Evolutionary conservation across 1,140 invertebrate genomes (phyloP), one percentile per base, ranked within the genome.

Genomic region (Camponotus floridanus): DNA sequence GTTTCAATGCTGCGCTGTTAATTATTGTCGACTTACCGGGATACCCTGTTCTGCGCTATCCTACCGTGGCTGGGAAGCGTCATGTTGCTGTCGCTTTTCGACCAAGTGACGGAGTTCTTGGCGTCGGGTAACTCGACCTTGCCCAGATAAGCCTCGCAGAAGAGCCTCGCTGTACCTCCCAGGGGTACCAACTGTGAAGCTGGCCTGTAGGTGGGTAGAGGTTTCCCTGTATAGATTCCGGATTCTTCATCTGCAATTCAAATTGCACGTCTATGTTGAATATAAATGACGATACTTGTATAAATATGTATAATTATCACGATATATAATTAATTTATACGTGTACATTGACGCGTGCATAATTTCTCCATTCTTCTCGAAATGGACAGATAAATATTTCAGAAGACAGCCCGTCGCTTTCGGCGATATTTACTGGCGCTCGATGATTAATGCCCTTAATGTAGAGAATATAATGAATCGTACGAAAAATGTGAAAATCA

Each of bases 101-200:
- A 94, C 97, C 97, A 97, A 7, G 95, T 95, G 33, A 97, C 96
- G 76, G 97, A 97, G 90, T 96, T 97, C 39, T 95, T 95, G 42
- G 97, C 96, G 92, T 97, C 97, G n/a, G 97, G 97, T 48, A 97
- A 93, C 90, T 97, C 96, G n/a, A 97, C 96, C 95, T 96, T 95
- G 96, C 97, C 97, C 65, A 97, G 96, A 92, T 97, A 97, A 79
- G 97, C 97, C 94, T 97, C 97, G 94, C 97, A 97, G 94, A 97
- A 97, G 36, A 97, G 94, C 85, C 97, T 95, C 13, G 96, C 95
- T 11, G 95, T 93, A 68, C 95, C 95, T 8, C 96, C 97, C 59
- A 96, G 93, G 59, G 92, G 91, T 13, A 95, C 95, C 80, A 95
- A 91, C 78, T 95, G 94, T 31, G 94, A 94, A 13, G 92, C 91